phyloP scores from a whole-genome alignment of 2,113 vertebrate species.

The Neolamprologus longior region DNA sequence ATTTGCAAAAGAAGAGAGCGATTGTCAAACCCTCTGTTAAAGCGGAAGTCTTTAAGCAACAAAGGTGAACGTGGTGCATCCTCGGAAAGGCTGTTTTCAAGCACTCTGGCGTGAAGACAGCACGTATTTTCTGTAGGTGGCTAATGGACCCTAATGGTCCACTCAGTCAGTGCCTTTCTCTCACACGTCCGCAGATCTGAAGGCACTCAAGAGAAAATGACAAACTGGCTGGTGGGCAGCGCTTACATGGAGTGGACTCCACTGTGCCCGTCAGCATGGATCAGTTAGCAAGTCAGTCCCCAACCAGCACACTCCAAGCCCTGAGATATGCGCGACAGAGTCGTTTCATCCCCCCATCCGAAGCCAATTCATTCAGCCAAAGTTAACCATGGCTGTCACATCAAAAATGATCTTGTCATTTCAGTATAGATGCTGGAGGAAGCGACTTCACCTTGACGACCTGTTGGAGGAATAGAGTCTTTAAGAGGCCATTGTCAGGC shows the following conservation, averaged over 20 bases:
- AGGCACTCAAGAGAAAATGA: neutral
- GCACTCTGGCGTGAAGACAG: neutral
- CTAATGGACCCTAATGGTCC: slow-evolving; percentile 33
- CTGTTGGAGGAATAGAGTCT: neutral
- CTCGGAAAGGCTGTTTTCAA: neutral
- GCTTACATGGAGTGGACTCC: neutral
- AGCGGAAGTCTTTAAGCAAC: neutral
- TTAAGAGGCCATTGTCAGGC: slow-evolving; percentile 35
- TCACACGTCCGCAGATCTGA: neutral
- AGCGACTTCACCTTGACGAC: slow-evolving; percentile 18
- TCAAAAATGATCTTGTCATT: slow-evolving; percentile 3
- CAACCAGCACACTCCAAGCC: neutral
- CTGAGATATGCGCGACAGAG: neutral
- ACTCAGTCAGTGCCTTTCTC: neutral
- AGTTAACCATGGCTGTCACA: slow-evolving; percentile 40
- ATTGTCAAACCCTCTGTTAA: neutral
- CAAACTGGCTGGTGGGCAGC: neutral
- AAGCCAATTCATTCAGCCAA: neutral
- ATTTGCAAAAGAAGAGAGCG: neutral
- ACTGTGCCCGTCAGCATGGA: neutral
- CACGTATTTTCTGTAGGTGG: neutral
- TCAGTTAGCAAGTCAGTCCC: neutral
- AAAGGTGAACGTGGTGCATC: neutral
- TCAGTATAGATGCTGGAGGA: neutral
- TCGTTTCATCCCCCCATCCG: neutral